These are phyloP conservation scores for Grus americana DNA, from an alignment of 2,113 vertebrate species.

Conservation along the genomic window DNA sequence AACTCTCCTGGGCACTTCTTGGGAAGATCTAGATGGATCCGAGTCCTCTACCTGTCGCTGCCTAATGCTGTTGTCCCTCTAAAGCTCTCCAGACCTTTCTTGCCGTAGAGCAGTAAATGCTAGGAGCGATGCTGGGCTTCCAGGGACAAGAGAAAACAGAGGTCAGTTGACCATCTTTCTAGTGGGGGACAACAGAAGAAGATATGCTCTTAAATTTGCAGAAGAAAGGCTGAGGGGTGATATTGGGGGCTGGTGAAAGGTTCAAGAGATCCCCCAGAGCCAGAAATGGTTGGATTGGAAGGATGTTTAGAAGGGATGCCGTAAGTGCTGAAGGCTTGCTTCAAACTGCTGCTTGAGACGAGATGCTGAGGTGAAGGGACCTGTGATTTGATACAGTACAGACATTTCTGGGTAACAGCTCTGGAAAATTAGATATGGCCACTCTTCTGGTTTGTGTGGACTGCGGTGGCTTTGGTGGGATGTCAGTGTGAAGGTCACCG, in stretches of 20 bases:
- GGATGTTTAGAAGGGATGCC: neutral
- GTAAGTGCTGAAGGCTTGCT: neutral
- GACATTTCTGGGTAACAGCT: neutral
- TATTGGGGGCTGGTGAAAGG: neutral
- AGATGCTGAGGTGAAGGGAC: neutral
- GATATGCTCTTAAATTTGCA: neutral
- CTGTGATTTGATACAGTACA: no score
- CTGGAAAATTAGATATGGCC: neutral
- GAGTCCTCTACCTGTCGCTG: neutral
- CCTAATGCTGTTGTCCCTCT: neutral
- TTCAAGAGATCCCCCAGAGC: neutral
- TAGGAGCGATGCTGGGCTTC: neutral
- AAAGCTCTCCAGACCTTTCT: neutral
- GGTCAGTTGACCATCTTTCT: neutral
- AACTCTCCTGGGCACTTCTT: neutral
- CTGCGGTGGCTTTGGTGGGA: neutral
- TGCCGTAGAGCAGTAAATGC: neutral
- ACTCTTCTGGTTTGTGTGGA: neutral
- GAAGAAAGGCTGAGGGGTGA: neutral
- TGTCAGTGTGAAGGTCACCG: fast-evolving
- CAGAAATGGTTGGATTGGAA: neutral
- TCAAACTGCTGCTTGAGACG: neutral
- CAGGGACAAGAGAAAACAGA: neutral
- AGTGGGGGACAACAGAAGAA: neutral
- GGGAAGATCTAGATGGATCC: neutral